These are phyloP conservation scores for Heliconius himera DNA, from an alignment of 1,140 invertebrate genomes.

Conservation along the genomic window DNA sequence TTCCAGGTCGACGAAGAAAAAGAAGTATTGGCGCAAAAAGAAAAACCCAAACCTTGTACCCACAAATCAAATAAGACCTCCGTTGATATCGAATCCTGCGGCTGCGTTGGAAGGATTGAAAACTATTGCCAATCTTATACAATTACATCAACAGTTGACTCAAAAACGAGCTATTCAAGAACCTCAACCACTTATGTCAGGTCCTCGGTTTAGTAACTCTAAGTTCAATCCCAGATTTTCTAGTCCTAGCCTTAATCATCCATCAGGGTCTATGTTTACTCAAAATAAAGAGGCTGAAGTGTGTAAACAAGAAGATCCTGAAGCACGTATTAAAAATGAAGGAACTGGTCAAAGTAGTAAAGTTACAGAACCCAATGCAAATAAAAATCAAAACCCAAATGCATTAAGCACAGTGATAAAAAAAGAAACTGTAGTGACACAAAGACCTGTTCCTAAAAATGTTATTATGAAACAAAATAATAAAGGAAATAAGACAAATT, in stretches of 20 bases:
- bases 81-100: background rate
- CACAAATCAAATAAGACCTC: background rate
- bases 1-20: constrained; percentile 18
- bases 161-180: background rate
- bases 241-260: background rate
- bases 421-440: background rate
- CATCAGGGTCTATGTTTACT: background rate
- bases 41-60: background rate
- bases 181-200: constrained; percentile 12
- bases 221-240: background rate
- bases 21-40: constrained; percentile 17
- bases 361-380: background rate
- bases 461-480: background rate
- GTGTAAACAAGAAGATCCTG: background rate
- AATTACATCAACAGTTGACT: constrained; percentile 24
- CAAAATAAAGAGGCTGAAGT: background rate
- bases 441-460: background rate
- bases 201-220: constrained; percentile 3
- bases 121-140: constrained; percentile 23
- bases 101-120: constrained; percentile 19
- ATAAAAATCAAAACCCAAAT: background rate
- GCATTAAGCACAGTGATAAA: background rate
- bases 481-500: background rate
- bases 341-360: background rate
- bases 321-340: background rate